A percentile compares a stretch with the other conserved stretches of the same genome.
Evolutionary conservation across 1,140 invertebrate genomes (phyloP).

Genomic region (Glossosoma conforme): DNA sequence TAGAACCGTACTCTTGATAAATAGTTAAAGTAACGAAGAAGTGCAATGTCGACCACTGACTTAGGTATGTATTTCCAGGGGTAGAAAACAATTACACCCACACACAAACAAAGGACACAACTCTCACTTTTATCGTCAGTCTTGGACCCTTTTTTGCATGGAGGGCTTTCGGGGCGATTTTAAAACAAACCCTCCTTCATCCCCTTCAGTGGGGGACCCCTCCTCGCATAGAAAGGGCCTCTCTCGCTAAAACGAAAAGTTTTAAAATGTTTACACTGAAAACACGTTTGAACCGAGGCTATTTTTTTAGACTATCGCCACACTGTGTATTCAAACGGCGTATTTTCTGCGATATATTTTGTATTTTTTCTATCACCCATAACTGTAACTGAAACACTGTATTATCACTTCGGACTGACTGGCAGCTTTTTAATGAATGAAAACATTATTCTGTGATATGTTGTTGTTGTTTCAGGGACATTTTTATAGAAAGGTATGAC

Average conservation of each 20-base stretch:
- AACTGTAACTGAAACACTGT: no score
- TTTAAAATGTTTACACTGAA: conserved; percentile 24
- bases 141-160: conserved; percentile 18
- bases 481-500: neutral
- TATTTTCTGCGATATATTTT: neutral
- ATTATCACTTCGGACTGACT: neutral
- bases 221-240: conserved; percentile 11
- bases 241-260: conserved; percentile 3
- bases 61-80: neutral
- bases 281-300: conserved; percentile 7
- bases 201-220: neutral
- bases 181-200: conserved; percentile 14
- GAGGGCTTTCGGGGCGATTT: conserved; percentile 6
- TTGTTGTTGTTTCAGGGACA: neutral
- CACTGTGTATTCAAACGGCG: neutral
- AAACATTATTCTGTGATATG: neutral
- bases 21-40: no score
- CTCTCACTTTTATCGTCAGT: conserved; percentile 28
- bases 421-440: neutral
- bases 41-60: conserved; percentile 1
- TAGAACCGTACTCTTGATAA: no score
- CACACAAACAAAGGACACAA: conserved; percentile 24
- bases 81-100: conserved; percentile 27
- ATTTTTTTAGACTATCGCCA: neutral
- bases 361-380: no score